Percentiles rank a stretch among this genome's conserved stretches.
These are phyloP conservation scores for Sarcophilus harrisii DNA, from an alignment of 2,797 vertebrate genomes.

Conservation along the genomic window DNA sequence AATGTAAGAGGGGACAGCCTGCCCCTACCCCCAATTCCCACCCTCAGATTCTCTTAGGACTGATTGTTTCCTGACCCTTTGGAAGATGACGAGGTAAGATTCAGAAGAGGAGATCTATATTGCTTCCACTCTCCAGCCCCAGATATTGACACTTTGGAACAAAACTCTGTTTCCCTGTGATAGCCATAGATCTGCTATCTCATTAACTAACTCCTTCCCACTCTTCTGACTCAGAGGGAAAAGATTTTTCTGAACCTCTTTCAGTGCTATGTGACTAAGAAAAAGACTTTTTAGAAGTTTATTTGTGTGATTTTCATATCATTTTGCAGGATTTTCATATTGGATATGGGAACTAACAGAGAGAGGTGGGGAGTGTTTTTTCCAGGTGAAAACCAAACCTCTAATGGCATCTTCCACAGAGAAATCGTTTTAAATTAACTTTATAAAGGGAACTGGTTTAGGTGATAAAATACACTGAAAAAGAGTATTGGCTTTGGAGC, in stretches of 20 bases:
- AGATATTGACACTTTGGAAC: not conserved
- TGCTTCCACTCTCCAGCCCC: not conserved
- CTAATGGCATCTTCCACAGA: not conserved
- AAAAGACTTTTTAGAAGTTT: not conserved
- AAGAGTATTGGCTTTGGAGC: not conserved
- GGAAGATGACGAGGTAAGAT: not conserved
- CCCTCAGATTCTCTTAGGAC: not conserved
- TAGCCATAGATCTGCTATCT: not conserved
- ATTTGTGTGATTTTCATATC: not conserved
- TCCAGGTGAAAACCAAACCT: conserved; percentile 40
- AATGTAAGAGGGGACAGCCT: not conserved
- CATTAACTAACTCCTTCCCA: not conserved
- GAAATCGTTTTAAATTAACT: conserved; percentile 67
- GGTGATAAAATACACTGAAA: not conserved
- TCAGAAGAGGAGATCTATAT: not conserved
- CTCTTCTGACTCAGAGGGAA: not conserved
- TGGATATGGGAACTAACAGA: not conserved
- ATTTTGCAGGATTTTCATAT: not conserved
- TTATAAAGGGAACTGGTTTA: conserved; percentile 68
- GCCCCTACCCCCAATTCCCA: not conserved
- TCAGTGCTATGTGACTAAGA: not conserved
- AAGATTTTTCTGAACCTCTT: not conserved
- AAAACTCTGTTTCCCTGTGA: not conserved
- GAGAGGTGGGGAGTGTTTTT: conserved; percentile 11
- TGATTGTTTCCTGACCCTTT: not conserved